phyloP scores from a whole-genome alignment of 2,797 vertebrate genomes.

The Denticeps clupeoides region DNA sequence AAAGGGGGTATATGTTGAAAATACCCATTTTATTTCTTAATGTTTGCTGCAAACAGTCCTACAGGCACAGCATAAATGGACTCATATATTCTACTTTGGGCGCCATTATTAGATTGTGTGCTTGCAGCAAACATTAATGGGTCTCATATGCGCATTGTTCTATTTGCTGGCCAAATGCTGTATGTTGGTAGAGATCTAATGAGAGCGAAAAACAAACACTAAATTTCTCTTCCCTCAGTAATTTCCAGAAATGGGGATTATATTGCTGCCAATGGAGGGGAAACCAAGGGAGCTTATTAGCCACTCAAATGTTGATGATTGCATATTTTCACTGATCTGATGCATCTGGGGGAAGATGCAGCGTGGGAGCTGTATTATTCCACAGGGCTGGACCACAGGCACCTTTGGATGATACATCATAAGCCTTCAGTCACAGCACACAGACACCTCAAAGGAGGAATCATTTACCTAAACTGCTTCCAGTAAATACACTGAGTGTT shows the following conservation, averaged over 20 bases:
- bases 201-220: constrained; percentile 17
- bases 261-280: not conserved
- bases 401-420: not conserved
- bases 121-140: constrained; percentile 11
- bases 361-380: constrained; percentile 4
- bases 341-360: too few relatives aligned
- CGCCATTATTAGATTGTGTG: too few relatives aligned
- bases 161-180: constrained; percentile 20
- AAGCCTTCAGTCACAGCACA: not conserved
- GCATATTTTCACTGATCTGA: not conserved
- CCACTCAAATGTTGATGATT: constrained; percentile 7
- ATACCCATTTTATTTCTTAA: too few relatives aligned
- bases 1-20: too few relatives aligned
- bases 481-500: too few relatives aligned
- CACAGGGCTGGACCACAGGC: not conserved
- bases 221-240: constrained; percentile 4
- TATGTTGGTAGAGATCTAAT: constrained; percentile 13
- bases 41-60: too few relatives aligned
- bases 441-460: too few relatives aligned
- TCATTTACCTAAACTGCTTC: too few relatives aligned
- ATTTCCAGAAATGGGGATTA: not conserved
- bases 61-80: too few relatives aligned
- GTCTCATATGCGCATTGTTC: too few relatives aligned
- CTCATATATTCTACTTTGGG: too few relatives aligned
- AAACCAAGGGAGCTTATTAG: not conserved